Evolutionary conservation across 2,113 vertebrate species (phyloP), one percentile per base, ranked within the genome.

Genomic region (Phalacrocorax pelagicus): DNA sequence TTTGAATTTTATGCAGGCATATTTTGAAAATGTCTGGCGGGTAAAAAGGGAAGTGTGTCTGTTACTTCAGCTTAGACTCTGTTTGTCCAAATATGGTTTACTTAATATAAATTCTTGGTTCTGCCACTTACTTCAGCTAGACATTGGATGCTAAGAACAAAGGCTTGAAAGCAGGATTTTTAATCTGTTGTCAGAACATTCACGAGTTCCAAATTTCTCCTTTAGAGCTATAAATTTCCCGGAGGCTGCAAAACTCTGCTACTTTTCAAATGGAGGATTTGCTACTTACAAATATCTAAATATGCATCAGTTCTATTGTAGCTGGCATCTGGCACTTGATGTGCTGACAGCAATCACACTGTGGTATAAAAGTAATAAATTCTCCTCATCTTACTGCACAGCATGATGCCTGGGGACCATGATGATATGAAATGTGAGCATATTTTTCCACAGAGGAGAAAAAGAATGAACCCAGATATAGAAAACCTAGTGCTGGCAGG

Each of bases 221-320:
- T 67, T 90, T 14, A 81, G 78, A 94, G 51, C 72, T 86, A 62
- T 51, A 91, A n/a, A 84, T 96, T 96, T 94, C 36, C 93, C 78
- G 63, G 55, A 92, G 78, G 84, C 46, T 94, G 63, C 44, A 95
- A 95, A 97, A 95, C 70, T 77, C 62, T 62, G 34, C 51, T 94
- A 77, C 63, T 80, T 97, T 94, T 94, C 79, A 95, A 97, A 87
- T 42, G 79, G 54, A 87, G 74, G 52, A 73, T 82, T 96, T 92
- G 66, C 69, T 95, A 59, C 95, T 95, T 95, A 84, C 9, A 96
- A 95, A 92, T 94, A 82, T 92, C 83, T 96, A 95, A 95, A 97
- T 96, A 95, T 91, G 36, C 87, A 96, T 94, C 88, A 87, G 61
- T 72, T 91, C 58, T 94, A 83, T 83, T 74, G 62, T 79, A 89